Percentiles rank a stretch among this genome's conserved stretches.
Evolutionary conservation across 2,113 vertebrate genomes (phyloP).

Genomic region (Megalops atlanticus): DNA sequence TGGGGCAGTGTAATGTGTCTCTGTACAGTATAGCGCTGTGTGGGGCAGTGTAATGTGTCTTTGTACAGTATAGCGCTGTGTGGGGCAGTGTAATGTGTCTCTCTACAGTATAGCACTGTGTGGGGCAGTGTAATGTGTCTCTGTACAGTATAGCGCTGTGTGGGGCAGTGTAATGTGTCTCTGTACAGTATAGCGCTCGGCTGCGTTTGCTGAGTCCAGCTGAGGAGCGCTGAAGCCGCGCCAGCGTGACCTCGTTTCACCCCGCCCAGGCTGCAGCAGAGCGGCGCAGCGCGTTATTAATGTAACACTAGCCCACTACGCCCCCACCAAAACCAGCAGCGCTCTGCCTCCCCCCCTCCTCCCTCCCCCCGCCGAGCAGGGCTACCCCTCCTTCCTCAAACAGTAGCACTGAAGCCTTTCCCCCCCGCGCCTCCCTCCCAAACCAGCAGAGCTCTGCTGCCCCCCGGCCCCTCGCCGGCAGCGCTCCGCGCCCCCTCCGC

Average conservation of each 20-base stretch:
- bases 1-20: too few relatives aligned
- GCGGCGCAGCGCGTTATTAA: constrained; percentile 55
- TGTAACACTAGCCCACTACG: constrained; percentile 59
- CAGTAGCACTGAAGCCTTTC: neutral
- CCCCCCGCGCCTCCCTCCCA: neutral
- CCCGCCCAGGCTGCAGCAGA: constrained; percentile 30
- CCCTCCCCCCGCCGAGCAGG: neutral
- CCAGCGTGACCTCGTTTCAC: constrained; percentile 47
- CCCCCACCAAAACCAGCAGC: constrained; percentile 1
- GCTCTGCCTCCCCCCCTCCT: neutral
- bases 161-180: neutral
- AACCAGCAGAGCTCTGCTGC: neutral
- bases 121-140: too few relatives aligned
- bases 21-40: too few relatives aligned
- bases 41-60: neutral
- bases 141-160: neutral
- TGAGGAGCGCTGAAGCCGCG: constrained; percentile 26
- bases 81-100: neutral
- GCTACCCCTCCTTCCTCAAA: constrained; percentile 1
- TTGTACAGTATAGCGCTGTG: too few relatives aligned
- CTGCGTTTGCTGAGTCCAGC: neutral
- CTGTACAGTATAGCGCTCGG: too few relatives aligned
- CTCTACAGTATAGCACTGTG: neutral
- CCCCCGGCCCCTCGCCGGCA: neutral
- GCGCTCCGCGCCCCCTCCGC: neutral